Percentiles rank a stretch among this genome's conserved stretches.
Evolutionary conservation across 2,797 vertebrate genomes (phyloP).

Genomic region (Sebastes trivittatus): DNA sequence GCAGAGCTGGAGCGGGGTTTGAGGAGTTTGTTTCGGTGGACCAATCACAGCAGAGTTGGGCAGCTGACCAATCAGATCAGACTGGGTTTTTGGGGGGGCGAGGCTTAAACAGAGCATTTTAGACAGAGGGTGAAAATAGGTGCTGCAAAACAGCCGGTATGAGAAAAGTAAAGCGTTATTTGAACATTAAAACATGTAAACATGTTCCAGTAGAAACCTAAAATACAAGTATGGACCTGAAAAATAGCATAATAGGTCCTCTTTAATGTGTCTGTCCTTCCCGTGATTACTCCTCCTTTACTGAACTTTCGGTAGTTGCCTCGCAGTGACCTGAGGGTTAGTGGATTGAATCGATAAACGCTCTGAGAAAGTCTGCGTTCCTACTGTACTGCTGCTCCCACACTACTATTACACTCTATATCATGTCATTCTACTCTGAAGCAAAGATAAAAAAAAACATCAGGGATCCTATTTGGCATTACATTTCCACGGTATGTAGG

Average conservation of each 20-base stretch:
- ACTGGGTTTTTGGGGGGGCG: no score
- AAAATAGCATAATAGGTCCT: neutral
- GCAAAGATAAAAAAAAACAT: conserved; percentile 9
- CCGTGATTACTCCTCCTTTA: neutral
- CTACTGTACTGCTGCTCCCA: conserved; percentile 31
- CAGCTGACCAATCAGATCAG: no score
- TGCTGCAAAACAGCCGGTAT: neutral
- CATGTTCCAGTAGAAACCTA: neutral
- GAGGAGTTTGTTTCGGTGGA: no score
- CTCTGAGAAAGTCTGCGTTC: conserved; percentile 32
- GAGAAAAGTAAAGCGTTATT: neutral
- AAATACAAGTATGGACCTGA: neutral
- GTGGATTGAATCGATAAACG: neutral
- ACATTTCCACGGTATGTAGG: conserved; percentile 41
- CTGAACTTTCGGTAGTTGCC: neutral
- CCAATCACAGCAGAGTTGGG: no score
- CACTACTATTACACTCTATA: conserved; percentile 11
- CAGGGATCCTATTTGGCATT: conserved; percentile 38
- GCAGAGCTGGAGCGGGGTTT: no score
- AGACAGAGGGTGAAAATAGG: neutral
- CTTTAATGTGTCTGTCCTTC: neutral
- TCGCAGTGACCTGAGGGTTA: neutral
- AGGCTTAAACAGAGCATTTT: neutral
- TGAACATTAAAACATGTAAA: neutral
- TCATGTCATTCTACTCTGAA: conserved; percentile 25